A percentile compares a stretch with the other conserved stretches of the same genome.
phyloP scores from a whole-genome alignment of 2,113 vertebrate genomes.

The Brachionichthys hirsutus region DNA sequence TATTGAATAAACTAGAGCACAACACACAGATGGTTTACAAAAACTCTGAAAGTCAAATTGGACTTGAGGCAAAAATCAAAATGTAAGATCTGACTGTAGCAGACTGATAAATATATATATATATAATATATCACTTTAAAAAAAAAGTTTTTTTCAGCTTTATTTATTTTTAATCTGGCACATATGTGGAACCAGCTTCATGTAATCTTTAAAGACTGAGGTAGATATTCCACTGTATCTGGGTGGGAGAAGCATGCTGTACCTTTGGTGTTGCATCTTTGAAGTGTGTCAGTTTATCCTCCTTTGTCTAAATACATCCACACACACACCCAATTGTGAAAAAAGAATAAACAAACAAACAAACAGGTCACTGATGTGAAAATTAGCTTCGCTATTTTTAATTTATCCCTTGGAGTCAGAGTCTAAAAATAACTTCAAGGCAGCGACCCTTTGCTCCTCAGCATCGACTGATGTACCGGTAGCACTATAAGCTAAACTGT shows the following conservation, averaged over 20 bases:
- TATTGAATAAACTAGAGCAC: slow-evolving; percentile 75
- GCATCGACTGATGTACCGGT: too few relatives aligned
- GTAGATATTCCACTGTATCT: slow-evolving; percentile 50
- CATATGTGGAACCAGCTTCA: slow-evolving; percentile 42
- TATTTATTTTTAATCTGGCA: slow-evolving; percentile 71
- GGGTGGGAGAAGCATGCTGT: slow-evolving; percentile 54
- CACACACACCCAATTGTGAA: too few relatives aligned
- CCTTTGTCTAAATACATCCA: slow-evolving; percentile 18
- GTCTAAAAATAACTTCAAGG: too few relatives aligned
- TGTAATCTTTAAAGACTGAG: slow-evolving; percentile 34
- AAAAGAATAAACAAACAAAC: neutral
- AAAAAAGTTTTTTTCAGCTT: slow-evolving; percentile 34
- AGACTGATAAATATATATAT: slow-evolving; percentile 56
- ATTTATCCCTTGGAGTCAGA: slow-evolving; percentile 6
- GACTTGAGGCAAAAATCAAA: slow-evolving; percentile 42
- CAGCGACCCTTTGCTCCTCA: too few relatives aligned
- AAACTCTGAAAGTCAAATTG: slow-evolving; percentile 55
- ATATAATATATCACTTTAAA: slow-evolving; percentile 60
- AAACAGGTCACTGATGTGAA: neutral
- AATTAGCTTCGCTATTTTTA: slow-evolving; percentile 20
- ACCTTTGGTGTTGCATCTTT: slow-evolving; percentile 32
- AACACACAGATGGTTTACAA: slow-evolving; percentile 67
- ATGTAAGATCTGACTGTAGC: slow-evolving; percentile 38
- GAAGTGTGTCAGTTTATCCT: slow-evolving; percentile 39
- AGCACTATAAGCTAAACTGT: slow-evolving; percentile 5